These are phyloP conservation scores for Ormyrus nitidulus DNA, from an alignment of 2,888 invertebrate species.

Conservation along the genomic window DNA sequence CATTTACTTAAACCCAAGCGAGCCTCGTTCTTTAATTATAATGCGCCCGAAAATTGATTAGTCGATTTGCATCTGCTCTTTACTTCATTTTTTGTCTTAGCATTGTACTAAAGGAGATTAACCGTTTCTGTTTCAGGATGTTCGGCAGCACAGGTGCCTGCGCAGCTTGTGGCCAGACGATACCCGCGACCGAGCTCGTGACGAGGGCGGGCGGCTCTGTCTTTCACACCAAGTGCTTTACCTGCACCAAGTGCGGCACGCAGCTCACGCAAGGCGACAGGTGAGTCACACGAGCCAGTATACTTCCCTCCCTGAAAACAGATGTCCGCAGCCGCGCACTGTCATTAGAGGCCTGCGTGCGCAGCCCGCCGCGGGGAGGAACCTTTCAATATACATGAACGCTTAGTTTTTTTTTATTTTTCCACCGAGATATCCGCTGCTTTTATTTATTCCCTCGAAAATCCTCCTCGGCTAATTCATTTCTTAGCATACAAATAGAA, in stretches of 20 bases:
- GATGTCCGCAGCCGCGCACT: conserved; percentile 36
- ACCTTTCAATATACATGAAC: conserved; percentile 7
- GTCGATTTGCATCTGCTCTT: conserved; percentile 5
- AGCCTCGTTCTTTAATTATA: no score
- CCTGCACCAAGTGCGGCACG: conserved; percentile 94
- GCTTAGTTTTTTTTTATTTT: no score
- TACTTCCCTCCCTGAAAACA: conserved; percentile 26
- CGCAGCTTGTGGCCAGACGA: conserved; percentile 93
- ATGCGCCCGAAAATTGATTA: no score
- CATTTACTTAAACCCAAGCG: conserved; percentile 60
- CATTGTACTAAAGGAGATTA: no score
- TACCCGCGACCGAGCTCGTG: conserved; percentile 95
- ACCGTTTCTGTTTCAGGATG: conserved; percentile 81
- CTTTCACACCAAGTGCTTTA: conserved; percentile 97
- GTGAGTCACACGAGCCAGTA: conserved; percentile 73
- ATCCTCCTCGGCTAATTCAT: no score
- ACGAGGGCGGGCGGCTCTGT: conserved; percentile 89
- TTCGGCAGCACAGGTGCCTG: conserved; percentile 94
- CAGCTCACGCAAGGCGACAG: conserved; percentile 94
- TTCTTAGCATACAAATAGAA: no score
- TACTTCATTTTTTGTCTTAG: no score
- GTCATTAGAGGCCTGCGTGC: conserved; percentile 20
- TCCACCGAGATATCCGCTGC: no score
- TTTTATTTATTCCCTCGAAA: no score
- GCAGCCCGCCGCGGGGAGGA: background rate